Conservation (phyloP, 2,113 vertebrate species). For the Baryphthengus martii region DNA sequence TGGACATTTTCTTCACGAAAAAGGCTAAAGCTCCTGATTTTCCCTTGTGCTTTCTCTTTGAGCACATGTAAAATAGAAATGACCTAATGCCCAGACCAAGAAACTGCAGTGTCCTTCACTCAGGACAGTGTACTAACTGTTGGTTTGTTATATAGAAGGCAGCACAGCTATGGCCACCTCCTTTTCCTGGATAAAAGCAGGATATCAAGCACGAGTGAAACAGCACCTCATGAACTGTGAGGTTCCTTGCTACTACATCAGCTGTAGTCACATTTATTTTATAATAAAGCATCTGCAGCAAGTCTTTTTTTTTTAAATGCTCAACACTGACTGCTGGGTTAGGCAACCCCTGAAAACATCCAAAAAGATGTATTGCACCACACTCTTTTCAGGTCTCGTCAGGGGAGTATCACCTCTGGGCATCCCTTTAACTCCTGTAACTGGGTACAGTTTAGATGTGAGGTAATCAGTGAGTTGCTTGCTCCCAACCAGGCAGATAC, state of each 20-base stretch:
- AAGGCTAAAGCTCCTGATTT: background rate
- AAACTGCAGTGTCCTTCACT: background rate
- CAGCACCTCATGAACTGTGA: background rate
- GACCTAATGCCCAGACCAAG: background rate
- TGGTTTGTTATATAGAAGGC: background rate
- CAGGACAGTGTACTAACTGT: accelerated
- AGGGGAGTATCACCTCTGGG: background rate
- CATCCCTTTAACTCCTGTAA: background rate
- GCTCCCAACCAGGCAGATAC: background rate
- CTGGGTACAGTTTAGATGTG: background rate
- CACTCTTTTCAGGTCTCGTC: background rate
- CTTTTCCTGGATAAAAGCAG: background rate
- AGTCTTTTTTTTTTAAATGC: background rate
- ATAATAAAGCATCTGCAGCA: background rate
- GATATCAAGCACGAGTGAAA: background rate
- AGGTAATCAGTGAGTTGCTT: background rate
- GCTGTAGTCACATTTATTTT: background rate
- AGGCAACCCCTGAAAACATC: background rate
- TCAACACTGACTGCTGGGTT: background rate
- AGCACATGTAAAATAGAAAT: background rate
- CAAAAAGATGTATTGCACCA: background rate
- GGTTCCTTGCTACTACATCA: accelerated
- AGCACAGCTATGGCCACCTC: background rate
- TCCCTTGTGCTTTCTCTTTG: background rate
- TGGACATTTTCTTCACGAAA: background rate